Evolutionary conservation across 2,888 invertebrate genomes (phyloP).

Genomic region (Resseliella maxima): DNA sequence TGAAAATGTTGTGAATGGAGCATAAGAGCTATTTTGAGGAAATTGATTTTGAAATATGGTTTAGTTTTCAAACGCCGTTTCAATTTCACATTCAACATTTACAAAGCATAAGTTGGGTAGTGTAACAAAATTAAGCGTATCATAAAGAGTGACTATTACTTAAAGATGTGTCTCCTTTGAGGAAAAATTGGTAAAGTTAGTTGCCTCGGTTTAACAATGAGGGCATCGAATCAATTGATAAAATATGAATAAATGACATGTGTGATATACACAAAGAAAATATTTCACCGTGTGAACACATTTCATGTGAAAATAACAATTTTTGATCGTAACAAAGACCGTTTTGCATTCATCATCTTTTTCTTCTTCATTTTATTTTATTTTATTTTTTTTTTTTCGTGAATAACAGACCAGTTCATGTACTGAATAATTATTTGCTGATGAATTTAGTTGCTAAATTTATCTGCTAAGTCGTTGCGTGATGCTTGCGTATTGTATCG

Average conservation of each 20-base stretch:
- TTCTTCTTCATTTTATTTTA: too few relatives aligned
- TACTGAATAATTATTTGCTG: too few relatives aligned
- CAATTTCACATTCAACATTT: neutral
- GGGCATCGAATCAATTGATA: neutral
- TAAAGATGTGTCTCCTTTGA: neutral
- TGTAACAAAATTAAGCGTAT: neutral
- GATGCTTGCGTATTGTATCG: too few relatives aligned
- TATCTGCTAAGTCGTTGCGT: too few relatives aligned
- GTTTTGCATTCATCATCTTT: too few relatives aligned
- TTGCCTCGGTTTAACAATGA: neutral
- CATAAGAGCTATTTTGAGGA: neutral
- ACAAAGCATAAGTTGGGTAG: neutral
- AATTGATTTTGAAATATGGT: conserved; percentile 28
- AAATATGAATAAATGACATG: neutral
- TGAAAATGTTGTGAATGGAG: neutral
- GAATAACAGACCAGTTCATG: too few relatives aligned
- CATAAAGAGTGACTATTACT: neutral
- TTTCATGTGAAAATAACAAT: too few relatives aligned
- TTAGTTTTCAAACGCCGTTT: neutral
- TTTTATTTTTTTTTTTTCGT: too few relatives aligned
- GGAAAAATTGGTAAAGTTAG: neutral
- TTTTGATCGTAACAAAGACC: neutral
- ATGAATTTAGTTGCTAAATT: too few relatives aligned
- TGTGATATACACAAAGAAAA: neutral
- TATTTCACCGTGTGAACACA: too few relatives aligned